Base-by-base conservation (phyloP, 1,140 invertebrate genomes). In the Contarinia nasturtii region DNA sequence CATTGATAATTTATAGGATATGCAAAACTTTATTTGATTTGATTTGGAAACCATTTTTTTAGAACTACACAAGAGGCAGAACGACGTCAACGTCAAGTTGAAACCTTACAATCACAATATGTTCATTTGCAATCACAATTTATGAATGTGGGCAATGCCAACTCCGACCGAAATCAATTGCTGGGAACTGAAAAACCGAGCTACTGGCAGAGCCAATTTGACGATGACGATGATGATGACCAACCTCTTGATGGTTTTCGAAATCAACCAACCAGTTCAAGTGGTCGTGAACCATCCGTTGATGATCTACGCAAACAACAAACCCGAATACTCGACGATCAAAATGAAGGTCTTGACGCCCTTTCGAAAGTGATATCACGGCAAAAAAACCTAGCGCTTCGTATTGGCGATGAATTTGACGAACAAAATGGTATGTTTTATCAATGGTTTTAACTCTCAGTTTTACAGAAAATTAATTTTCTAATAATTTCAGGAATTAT, bases 341-440 rank as follows among this genome's bases (percentile, higher is more conserved):
- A 88, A 73, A 80, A 88, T 58, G 60, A 71, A 53, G 82, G 82
- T 0, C 64, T 89, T 19, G 83, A 87, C 50, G 74, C 73, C 48
- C 65, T 88, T 41, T 79, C 81, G 12, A 72, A 78, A 57, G 79
- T 85, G 3, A 81, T 89, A 45, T 70, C 74, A 1, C 63, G 83
- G 20, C 86, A 89, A 58, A 86, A 84, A 53, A 64, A 79, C 54
- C 76, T 88, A 55, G 82, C 82, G 19, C 63, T 76, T 40, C 77
- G 75, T 42, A 81, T 88, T 53, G 74, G 76, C 20, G 72, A 69
- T 57, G 84, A 88, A 71, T 82, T 87, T 1, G 77, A 82, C 57
- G 61, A 73, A 52, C 85, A 89, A 54, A 85, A 86, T 71, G 80
- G 81, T 84, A 60, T n/a, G n/a, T n/a, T n/a, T n/a, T n/a, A n/a